phyloP scores from a whole-genome alignment of 2,113 vertebrate species.

The Planiliza haematocheilus region DNA sequence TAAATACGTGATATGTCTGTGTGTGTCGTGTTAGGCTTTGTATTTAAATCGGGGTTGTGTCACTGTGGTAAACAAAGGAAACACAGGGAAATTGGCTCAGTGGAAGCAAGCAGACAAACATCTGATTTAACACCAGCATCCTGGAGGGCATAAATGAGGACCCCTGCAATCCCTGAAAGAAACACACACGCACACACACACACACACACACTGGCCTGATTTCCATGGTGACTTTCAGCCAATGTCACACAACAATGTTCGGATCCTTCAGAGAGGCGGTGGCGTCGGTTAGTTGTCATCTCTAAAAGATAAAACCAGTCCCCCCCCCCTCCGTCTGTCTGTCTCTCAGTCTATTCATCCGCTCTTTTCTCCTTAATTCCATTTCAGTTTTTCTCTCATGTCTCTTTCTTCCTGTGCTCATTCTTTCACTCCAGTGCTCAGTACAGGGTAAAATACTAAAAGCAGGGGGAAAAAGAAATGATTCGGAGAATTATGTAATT shows the following conservation, averaged over 20 bases:
- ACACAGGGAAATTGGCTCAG: conserved; percentile 1
- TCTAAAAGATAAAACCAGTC: conserved; percentile 11
- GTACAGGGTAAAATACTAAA: not conserved
- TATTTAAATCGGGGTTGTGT: conserved; percentile 16
- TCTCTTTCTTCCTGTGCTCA: not conserved
- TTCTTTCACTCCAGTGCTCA: not conserved
- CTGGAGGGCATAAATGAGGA: conserved; percentile 31
- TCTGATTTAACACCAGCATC: conserved; percentile 23
- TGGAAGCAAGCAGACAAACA: conserved; percentile 16
- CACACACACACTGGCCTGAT: conserved; percentile 43
- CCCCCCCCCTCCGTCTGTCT: not conserved
- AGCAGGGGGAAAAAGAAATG: not conserved
- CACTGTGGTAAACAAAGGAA: conserved; percentile 16
- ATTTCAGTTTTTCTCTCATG: not conserved
- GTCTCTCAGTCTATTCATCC: not conserved
- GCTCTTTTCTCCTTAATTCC: not conserved
- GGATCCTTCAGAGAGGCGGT: not conserved
- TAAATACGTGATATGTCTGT: not conserved
- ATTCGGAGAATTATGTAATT: not conserved
- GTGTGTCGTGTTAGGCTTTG: not conserved
- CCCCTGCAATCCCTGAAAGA: conserved; percentile 13
- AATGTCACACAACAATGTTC: conserved; percentile 56
- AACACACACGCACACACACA: conserved; percentile 19
- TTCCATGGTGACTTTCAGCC: conserved; percentile 69
- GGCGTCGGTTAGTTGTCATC: conserved; percentile 1